These are phyloP conservation scores for Amazona finschi DNA, from an alignment of 2,797 vertebrate species.

Conservation along the genomic window DNA sequence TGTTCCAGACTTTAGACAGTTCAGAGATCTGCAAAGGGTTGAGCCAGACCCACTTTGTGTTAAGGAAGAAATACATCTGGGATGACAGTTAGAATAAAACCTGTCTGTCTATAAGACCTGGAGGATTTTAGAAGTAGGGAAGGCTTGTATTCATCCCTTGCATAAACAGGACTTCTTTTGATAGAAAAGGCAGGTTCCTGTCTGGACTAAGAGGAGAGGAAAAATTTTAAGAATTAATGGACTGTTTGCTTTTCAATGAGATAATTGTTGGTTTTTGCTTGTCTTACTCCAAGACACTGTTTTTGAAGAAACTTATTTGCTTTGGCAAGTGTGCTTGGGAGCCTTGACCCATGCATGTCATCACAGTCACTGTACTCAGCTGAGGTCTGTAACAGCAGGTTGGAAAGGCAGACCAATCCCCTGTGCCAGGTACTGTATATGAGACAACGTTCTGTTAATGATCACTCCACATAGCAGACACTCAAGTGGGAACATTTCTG, in stretches of 20 bases:
- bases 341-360: neutral
- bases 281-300: neutral
- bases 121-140: neutral
- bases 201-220: neutral
- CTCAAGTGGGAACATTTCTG: neutral
- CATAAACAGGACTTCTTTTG: neutral
- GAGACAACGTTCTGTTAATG: neutral
- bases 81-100: neutral
- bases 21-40: conserved; percentile 16
- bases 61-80: neutral
- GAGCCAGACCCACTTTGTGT: neutral
- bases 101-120: neutral
- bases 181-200: neutral
- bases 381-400: neutral
- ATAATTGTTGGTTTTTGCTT: neutral
- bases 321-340: neutral
- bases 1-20: neutral
- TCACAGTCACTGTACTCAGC: neutral
- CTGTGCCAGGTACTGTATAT: neutral
- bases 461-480: neutral
- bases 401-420: neutral
- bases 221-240: neutral
- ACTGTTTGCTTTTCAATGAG: neutral
- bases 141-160: neutral
- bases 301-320: neutral